Conservation (phyloP, 2,797 vertebrate species). For the Poeciliopsis gracilis region DNA sequence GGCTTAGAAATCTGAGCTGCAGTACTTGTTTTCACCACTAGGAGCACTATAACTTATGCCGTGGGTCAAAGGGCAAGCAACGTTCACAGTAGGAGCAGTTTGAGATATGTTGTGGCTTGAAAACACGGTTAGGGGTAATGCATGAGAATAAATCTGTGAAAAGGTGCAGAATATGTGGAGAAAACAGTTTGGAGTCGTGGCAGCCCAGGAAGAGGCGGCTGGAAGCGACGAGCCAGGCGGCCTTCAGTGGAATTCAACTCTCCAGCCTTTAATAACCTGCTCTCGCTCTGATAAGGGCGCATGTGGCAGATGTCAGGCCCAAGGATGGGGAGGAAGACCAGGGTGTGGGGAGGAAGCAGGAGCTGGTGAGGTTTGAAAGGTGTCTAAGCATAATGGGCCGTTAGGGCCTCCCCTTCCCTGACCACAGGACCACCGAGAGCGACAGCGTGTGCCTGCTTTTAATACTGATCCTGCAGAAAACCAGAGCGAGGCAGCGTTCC, state of each 20-base stretch:
- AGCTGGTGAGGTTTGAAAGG: slow-evolving; percentile 64
- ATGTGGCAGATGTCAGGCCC: slow-evolving; percentile 33
- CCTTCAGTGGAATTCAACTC: slow-evolving; percentile 35
- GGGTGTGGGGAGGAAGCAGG: slow-evolving; percentile 61
- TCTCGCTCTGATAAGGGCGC: slow-evolving; percentile 48
- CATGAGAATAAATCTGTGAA: neutral
- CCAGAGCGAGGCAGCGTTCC: slow-evolving; percentile 88
- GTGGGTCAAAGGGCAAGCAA: slow-evolving; percentile 58
- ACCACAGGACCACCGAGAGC: slow-evolving; percentile 78
- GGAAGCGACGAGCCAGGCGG: slow-evolving; percentile 10
- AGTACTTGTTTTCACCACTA: slow-evolving; percentile 42
- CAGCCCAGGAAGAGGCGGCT: neutral
- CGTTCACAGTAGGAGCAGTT: neutral
- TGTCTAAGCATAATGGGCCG: slow-evolving; percentile 79
- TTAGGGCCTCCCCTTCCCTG: slow-evolving; percentile 82
- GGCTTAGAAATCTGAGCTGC: neutral
- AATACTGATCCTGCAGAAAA: slow-evolving; percentile 86
- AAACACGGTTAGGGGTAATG: neutral
- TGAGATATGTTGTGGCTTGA: neutral
- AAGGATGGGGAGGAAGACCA: slow-evolving; percentile 39
- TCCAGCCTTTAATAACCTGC: slow-evolving; percentile 46
- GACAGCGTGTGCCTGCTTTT: slow-evolving; percentile 84
- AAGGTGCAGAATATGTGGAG: neutral
- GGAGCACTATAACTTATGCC: slow-evolving; percentile 31
- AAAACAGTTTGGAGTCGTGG: slow-evolving; percentile 12